These are phyloP conservation scores for Druon quercuslanigerum DNA, from an alignment of 1,140 invertebrate species.

Conservation along the genomic window DNA sequence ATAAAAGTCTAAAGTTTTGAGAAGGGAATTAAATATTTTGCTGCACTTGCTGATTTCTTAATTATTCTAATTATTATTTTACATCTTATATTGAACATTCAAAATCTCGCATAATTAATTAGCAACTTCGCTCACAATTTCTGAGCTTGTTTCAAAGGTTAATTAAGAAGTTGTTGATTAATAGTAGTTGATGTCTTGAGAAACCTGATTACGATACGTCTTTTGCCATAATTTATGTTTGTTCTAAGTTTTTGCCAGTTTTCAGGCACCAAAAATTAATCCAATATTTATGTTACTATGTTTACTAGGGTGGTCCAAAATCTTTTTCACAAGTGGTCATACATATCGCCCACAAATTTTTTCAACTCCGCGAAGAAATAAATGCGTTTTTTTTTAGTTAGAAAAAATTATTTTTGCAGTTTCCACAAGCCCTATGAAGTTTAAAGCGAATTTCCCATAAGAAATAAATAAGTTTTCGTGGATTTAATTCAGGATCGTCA, in stretches of 20 bases:
- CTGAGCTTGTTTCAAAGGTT: background rate
- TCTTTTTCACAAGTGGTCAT: no score
- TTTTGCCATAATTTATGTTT: background rate
- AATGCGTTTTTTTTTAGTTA: no score
- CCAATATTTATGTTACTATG: background rate
- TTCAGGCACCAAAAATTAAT: background rate
- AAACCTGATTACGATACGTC: background rate
- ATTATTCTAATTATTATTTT: background rate
- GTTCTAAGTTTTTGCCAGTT: background rate
- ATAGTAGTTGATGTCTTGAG: conserved; percentile 8
- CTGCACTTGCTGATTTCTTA: background rate
- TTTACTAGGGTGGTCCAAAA: background rate
- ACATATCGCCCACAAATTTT: no score
- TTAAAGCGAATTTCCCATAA: no score
- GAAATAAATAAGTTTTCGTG: no score
- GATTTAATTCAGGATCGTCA: no score
- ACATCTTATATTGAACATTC: background rate
- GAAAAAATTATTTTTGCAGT: no score
- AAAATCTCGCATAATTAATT: conserved; percentile 14
- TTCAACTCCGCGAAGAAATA: no score
- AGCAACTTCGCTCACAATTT: background rate
- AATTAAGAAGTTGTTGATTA: conserved; percentile 17
- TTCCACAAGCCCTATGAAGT: no score
- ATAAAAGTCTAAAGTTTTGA: no score
- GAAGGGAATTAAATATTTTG: background rate